Percentiles rank a stretch among this genome's conserved stretches.
Conservation (phyloP, 2,113 vertebrate genomes). For the Corythoichthys intestinalis region DNA sequence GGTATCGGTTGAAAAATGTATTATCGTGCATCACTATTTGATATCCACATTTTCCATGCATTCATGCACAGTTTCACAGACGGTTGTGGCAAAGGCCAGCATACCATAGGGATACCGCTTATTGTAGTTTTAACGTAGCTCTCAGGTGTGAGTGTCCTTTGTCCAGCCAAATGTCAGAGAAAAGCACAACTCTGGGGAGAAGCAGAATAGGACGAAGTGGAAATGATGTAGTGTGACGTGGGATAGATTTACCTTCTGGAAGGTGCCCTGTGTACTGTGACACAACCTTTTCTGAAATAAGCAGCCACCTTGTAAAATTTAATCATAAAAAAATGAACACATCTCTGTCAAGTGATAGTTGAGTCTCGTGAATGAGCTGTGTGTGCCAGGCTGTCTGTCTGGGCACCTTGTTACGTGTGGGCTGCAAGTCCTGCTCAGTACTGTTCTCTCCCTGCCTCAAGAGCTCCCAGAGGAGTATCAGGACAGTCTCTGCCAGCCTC, state of each 20-base stretch:
- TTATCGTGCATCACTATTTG: too few species aligned
- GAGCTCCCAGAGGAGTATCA: slow-evolving; percentile 75
- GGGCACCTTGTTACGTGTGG: slow-evolving; percentile 43
- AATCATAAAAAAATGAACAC: not conserved
- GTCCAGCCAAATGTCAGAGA: slow-evolving; percentile 79
- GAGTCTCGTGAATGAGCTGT: slow-evolving; percentile 15
- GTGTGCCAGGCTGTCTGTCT: slow-evolving; percentile 31
- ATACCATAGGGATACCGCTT: slow-evolving; percentile 67
- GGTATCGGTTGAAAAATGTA: too few species aligned
- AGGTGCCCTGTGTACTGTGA: not conserved
- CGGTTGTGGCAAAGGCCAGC: slow-evolving; percentile 67
- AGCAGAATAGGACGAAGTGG: slow-evolving; percentile 10
- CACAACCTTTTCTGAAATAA: not conserved
- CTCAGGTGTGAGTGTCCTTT: slow-evolving; percentile 76
- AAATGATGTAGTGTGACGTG: slow-evolving; percentile 11
- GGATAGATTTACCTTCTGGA: not conserved
- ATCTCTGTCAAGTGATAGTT: slow-evolving; percentile 1
- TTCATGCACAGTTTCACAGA: slow-evolving; percentile 35
- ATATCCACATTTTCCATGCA: slow-evolving; percentile 4
- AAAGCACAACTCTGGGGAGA: slow-evolving; percentile 65
- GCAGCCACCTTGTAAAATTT: not conserved
- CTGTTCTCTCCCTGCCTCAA: slow-evolving; percentile 65
- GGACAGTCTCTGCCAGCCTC: slow-evolving; percentile 93
- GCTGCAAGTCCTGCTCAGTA: slow-evolving; percentile 51
- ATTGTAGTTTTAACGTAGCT: slow-evolving; percentile 77